Percentiles rank a stretch among this genome's conserved stretches.
Evolutionary conservation across 2,113 vertebrate genomes (phyloP).

Genomic region (Hymenochirus boettgeri): DNA sequence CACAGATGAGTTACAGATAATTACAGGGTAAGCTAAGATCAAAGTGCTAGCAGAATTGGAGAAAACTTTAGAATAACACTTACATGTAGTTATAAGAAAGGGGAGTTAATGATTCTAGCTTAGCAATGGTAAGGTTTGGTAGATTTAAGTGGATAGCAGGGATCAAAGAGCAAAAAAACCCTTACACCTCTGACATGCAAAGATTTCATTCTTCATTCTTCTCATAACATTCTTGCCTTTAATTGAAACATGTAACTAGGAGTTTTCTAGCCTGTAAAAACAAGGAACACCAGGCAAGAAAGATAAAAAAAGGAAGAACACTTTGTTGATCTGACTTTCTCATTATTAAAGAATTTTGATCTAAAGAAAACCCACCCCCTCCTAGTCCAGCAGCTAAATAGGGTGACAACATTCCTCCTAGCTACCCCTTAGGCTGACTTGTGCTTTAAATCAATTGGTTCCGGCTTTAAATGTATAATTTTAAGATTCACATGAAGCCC

Average conservation of each 20-base stretch:
- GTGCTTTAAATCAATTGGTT: conserved; percentile 61
- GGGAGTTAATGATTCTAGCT: conserved; percentile 6
- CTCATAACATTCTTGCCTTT: conserved; percentile 17
- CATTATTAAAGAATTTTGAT: conserved; percentile 9
- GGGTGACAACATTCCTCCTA: conserved; percentile 22
- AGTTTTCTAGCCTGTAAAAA: background rate
- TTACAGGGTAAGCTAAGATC: conserved; percentile 33
- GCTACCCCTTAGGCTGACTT: conserved; percentile 42
- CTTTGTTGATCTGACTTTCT: background rate
- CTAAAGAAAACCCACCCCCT: conserved; percentile 3
- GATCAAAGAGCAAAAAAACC: conserved; percentile 20
- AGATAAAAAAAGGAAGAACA: background rate
- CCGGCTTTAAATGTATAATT: conserved; percentile 51
- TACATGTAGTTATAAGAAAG: background rate
- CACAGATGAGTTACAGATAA: background rate
- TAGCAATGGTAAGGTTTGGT: conserved; percentile 23
- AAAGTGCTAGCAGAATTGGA: conserved; percentile 2
- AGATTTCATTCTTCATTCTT: conserved; percentile 16
- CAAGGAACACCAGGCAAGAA: background rate
- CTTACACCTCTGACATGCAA: background rate
- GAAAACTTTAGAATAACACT: conserved; percentile 14
- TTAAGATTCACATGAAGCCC: conserved; percentile 45
- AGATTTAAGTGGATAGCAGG: conserved; percentile 20
- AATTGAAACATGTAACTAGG: background rate
- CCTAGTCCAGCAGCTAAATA: conserved; percentile 25